Evolutionary conservation across 2,113 vertebrate genomes (phyloP), one percentile per base, ranked within the genome.

Genomic region (Paradisaea rubra): DNA sequence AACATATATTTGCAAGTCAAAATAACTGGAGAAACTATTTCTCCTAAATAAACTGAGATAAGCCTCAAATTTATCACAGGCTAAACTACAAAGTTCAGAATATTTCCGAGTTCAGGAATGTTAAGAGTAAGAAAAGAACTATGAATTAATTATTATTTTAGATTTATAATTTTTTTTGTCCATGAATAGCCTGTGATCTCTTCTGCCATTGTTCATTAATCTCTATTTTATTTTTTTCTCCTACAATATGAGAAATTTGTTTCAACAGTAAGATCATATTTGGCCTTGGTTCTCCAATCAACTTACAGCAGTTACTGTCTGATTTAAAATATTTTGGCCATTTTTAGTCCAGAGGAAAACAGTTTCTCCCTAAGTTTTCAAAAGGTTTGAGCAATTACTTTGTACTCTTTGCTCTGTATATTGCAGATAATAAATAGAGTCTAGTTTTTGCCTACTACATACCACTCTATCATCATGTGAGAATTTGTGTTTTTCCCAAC

Each of bases 351-450:
- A 13, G 8, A 74, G 1, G 1, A 11, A 73, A 82, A 30, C 2
- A 39, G 7, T 37, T 73, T 88, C 6, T 69, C 45, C 41, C 44
- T 60, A 25, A 44, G 17, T 78, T 73, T 88, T 78, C 28, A 49
- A 44, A 68, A 33, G 0, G 4, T 45, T 69, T 88, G 54, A 37
- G 2, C 5, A 35, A 30, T 25, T 64, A 15, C 3, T 9, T 73
- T 68, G 6, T 22, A 10, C 12, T 28, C 6, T 57, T 53, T 20
- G 21, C 22, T 81, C 12, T 0, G 0, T 64, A 37, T 45, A 21
- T 27, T 45, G 10, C 13, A 92, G 20, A 57, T 35, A 88, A 54
- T 66, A 35, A 57, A 21, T 57, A 33, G 17, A 61, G n/a, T 27
- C 15, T 35, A 21, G 15, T 5, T 92, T 74, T 74, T 83, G 6